phyloP scores from a whole-genome alignment of 2,797 vertebrate genomes.

The Taeniopygia guttata region DNA sequence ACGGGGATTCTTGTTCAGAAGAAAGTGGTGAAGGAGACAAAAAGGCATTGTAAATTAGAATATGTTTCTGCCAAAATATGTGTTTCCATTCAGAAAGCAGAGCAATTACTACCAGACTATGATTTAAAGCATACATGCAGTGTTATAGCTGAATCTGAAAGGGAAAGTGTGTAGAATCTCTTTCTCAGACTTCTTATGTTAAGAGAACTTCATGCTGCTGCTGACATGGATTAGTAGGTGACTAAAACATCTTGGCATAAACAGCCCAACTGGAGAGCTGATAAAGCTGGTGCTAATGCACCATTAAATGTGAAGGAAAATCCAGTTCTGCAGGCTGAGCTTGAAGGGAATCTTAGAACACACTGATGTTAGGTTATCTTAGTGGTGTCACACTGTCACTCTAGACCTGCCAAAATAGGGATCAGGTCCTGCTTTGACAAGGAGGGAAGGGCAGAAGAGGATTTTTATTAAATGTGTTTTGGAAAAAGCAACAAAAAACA shows the following conservation, averaged over 20 bases:
- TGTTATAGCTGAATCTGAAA: neutral
- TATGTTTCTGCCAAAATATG: neutral
- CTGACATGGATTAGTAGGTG: neutral
- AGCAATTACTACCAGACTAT: neutral
- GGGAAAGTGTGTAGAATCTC: neutral
- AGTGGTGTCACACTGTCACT: neutral
- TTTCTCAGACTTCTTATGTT: neutral
- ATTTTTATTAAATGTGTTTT: neutral
- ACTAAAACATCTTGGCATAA: constrained; percentile 12
- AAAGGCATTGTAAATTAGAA: neutral
- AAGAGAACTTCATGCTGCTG: neutral
- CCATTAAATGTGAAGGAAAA: constrained; percentile 1
- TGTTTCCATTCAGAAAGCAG: neutral
- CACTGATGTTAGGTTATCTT: neutral
- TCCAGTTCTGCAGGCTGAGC: neutral
- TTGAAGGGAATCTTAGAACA: neutral
- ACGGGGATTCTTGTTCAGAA: neutral
- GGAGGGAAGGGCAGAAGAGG: neutral
- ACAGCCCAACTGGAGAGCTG: neutral
- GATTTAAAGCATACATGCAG: neutral
- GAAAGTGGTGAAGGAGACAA: neutral
- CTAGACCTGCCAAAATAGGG: neutral
- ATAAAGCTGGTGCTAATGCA: constrained; percentile 30
- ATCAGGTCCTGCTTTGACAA: neutral
- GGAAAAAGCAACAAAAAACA: neutral